phyloP scores from a whole-genome alignment of 92 coral and sea anemone species.

The Hydrozoanthus gracilis region DNA sequence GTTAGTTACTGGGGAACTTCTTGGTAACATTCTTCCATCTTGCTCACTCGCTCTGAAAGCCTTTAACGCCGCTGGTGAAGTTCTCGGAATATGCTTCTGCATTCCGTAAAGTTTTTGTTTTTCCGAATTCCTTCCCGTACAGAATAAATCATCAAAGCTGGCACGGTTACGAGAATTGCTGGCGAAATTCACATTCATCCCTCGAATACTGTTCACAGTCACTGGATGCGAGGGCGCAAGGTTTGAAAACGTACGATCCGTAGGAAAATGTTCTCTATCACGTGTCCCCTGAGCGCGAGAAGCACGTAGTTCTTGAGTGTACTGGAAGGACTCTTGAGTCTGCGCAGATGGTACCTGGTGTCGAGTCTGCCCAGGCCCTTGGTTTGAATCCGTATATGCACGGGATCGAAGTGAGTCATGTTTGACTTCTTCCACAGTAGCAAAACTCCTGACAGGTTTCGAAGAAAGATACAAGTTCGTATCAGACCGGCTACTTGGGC shows the following conservation, averaged over 20 bases:
- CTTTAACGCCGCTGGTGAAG: conserved; percentile 30
- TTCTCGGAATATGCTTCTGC: conserved; percentile 39
- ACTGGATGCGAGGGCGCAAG: conserved; percentile 72
- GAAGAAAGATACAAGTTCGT: conserved; percentile 39
- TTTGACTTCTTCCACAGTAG: background rate
- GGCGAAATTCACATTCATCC: conserved; percentile 56
- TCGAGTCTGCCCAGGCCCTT: background rate
- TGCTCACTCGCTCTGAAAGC: conserved; percentile 17
- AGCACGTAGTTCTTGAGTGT: conserved; percentile 15
- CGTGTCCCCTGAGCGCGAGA: conserved; percentile 7
- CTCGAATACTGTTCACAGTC: conserved; percentile 85
- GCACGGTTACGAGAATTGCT: conserved; percentile 38
- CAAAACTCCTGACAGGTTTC: background rate
- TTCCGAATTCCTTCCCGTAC: conserved; percentile 9
- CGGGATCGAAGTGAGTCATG: conserved; percentile 21
- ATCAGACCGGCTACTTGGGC: conserved; percentile 17
- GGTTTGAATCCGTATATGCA: conserved; percentile 32
- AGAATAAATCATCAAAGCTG: conserved; percentile 30
- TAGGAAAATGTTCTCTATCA: conserved; percentile 58
- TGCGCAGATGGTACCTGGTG: background rate
- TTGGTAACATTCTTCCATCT: conserved; percentile 29
- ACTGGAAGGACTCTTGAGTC: background rate
- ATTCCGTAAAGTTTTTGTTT: conserved; percentile 50
- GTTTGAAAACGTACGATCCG: conserved; percentile 49
- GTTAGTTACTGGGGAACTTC: conserved; percentile 59